Base-by-base conservation (phyloP, 2,797 vertebrate species). In the Alcedo quadribrachys region DNA sequence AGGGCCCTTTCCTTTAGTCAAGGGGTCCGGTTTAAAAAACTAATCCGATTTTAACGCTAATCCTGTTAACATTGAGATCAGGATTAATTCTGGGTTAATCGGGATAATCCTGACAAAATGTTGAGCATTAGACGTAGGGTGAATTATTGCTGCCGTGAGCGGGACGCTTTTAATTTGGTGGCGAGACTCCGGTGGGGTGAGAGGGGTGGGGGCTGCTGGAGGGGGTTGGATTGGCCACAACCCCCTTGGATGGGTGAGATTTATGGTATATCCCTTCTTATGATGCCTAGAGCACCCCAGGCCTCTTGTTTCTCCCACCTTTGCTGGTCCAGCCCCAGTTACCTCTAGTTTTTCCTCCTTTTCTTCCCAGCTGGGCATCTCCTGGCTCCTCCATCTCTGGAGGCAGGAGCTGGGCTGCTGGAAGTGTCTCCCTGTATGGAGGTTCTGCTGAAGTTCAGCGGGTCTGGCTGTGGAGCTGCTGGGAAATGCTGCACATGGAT, bases 21-120 rank as follows among this genome's bases (percentile, higher is more conserved):
- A 92, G 84, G 92, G 94, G 94, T 94, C 80, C 9, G 27, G 65
- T 89, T 94, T 92, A 57, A 89, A 69, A 53, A 51, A 22, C 87
- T 97, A 96, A 97, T 96, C 94, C 69, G 45, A 96, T 95, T 97
- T 81, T 55, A 92, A 71, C 43, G 88, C 90, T 97, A 96, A 97
- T 96, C 95, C 89, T 94, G 94, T 97, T 97, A 97, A 95, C 94
- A 79, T 43, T 32, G 95, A 96, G 94, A 96, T 96, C 89, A 32
- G 96, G 93, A 97, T 97, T 97, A 97, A 97, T 97, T 97, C 94
- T 25, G 78, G 78, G 85, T 96, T 97, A 96, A 97, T 97, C 93
- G 89, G 97, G 96, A 97, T 97, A 97, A 97, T 96, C 96, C 96
- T 95, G 93, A 92, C 96, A 95, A 95, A 96, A 93, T 53, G 92